Base-by-base conservation (phyloP, 2,797 vertebrate genomes). In the Adrianichthys oophorus region DNA sequence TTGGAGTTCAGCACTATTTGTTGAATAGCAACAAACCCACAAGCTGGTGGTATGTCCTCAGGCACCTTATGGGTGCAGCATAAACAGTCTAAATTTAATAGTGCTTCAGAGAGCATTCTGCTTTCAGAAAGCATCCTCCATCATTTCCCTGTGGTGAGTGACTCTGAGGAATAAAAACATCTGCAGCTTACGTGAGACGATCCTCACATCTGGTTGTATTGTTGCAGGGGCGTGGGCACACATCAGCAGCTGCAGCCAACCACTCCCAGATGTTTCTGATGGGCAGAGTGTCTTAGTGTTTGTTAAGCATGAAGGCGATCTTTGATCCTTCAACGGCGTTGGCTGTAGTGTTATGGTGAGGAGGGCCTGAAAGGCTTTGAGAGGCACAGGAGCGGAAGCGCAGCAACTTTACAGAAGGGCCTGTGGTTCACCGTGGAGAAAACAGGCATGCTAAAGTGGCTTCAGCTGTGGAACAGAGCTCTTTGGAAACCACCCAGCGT, bases 241-340 rank as follows among this genome's bases (percentile, higher is more conserved):
- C 70, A 75, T 78, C 71, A 49, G 79, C 90, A 91, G 90, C 90
- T 90, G 90, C 81, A 64, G 49, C 78, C 85, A 80, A 87, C 76
- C 72, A 59, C 77, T 78, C 82, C 87, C 90, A 92, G 87, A 92
- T 92, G 91, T 88, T 86, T 80, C 78, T 68, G 78, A 89, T 85
- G 76, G 85, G 87, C 78, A 59, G 77, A 67, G 85, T 87, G 84
- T 89, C 85, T 82, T 49, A 70, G 68, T 89, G 89, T 89, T 91
- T 89, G 89, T 86, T 77, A 88, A 79, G 83, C 79, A 76, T 13
- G 80, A 72, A 83, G 82, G 65, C 65, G 68, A 85, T 86, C 85
- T 92, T 91, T 91, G 89, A 91, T 91, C 84, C 76, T 55, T 32
- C 48, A 21, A 42, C 68, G 64, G 73, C 46, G 69, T 76, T 72